Evolutionary conservation across 2,888 invertebrate genomes (phyloP), one percentile per base, ranked within the genome.

Genomic region (Spisula solida): DNA sequence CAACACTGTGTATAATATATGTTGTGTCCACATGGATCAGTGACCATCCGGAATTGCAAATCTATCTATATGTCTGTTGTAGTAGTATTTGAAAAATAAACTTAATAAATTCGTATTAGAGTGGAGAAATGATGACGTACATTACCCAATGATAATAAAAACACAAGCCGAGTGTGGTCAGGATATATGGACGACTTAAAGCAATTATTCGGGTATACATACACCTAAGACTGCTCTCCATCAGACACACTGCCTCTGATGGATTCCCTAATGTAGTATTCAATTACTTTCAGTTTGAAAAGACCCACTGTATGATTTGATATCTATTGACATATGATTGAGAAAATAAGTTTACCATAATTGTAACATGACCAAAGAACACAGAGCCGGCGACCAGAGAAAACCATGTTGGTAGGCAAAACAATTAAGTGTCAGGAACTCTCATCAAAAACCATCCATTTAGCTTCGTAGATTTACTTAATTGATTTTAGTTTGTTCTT

Each of bases 401-500:
- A 82, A 41, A 70, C 47, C 48, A 83, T 20, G 41, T 66, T 83
- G 25, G 82, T 66, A 70, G 70, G 48, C 75, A 48, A 83, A 83
- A 83, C 82, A 70, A 83, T 83, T 70, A 70, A 48, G 81, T 60
- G 25, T 29, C 34, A 85, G 66, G 48, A 41, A 51, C 56, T 78
- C 34, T 66, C 60, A 80, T 82, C 60, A 75, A 79, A 79, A 60
- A 79, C 31, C 55, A 18, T 66, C 80, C 48, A 84, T 89, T 89
- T 86, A 89, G 82, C 75, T 86, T 81, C 81, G 86, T 83, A 41
- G 75, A 78, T 78, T 47, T 29, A n/a, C 86, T 80, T 84, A 89
- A 89, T 89, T 89, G 89, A 84, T 89, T 87, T 87, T 80, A 83
- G 89, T 84, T 89, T 84, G 86, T 89, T 84, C 81, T 89, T 84